A percentile compares a stretch with the other conserved stretches of the same genome.
These are phyloP conservation scores for Ophioderma brevispina DNA, from an alignment of 35 echinoderm and acorn worm species.

Conservation along the genomic window DNA sequence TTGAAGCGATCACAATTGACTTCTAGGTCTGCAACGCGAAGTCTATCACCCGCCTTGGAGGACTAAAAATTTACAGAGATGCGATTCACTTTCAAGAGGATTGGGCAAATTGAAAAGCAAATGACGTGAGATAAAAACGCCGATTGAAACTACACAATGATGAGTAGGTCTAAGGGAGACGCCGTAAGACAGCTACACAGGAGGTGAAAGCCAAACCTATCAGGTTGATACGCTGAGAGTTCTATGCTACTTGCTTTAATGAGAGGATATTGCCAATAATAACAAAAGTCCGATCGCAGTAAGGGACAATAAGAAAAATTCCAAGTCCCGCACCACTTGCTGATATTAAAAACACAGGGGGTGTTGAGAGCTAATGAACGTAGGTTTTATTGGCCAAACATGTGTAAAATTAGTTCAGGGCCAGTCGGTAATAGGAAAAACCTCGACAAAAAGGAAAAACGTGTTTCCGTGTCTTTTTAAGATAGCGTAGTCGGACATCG, in stretches of 20 bases:
- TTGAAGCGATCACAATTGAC: too few species aligned
- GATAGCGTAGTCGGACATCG: constrained; percentile 5
- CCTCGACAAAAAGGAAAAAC: neutral
- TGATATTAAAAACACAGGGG: neutral
- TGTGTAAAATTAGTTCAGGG: neutral
- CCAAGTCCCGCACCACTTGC: neutral
- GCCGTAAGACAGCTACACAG: constrained; percentile 4
- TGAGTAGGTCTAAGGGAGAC: neutral
- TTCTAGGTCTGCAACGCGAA: too few species aligned
- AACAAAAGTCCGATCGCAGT: neutral
- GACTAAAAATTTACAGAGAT: constrained; percentile 47
- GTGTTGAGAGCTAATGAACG: neutral
- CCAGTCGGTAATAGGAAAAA: neutral
- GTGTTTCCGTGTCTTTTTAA: neutral
- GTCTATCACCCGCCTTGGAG: neutral
- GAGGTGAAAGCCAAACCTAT: constrained; percentile 16
- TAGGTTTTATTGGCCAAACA: neutral
- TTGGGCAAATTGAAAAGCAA: constrained; percentile 19
- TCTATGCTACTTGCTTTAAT: constrained; percentile 56
- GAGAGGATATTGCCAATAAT: neutral
- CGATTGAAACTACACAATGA: neutral
- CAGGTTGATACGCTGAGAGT: constrained; percentile 35
- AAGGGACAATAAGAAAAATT: neutral
- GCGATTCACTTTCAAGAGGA: constrained; percentile 45
- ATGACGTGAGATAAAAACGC: constrained; percentile 3